phyloP scores from a whole-genome alignment of 2,797 vertebrate genomes.

The Gadopsis marmoratus region DNA sequence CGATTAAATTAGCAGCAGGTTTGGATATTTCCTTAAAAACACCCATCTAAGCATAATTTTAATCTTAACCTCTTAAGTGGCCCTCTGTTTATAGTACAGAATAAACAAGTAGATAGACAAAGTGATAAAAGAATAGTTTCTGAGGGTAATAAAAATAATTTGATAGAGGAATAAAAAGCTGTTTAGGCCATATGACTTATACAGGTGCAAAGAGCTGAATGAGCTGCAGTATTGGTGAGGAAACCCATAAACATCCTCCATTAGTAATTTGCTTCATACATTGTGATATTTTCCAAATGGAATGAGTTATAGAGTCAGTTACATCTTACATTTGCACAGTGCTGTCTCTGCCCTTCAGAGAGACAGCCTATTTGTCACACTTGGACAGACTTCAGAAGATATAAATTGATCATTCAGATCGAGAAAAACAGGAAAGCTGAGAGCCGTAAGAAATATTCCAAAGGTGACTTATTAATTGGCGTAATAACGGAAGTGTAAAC shows the following conservation, averaged over 20 bases:
- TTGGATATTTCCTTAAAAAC: background rate
- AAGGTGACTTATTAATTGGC: constrained; percentile 6
- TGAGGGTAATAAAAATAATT: constrained; percentile 28
- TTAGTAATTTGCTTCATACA: constrained; percentile 35
- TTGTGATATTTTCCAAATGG: constrained; percentile 29
- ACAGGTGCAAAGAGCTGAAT: background rate
- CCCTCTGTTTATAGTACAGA: background rate
- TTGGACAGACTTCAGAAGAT: constrained; percentile 14
- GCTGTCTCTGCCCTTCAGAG: constrained; percentile 29
- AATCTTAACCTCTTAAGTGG: constrained; percentile 11
- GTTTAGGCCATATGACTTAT: constrained; percentile 11
- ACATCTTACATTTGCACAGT: constrained; percentile 26
- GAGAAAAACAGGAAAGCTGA: constrained; percentile 17
- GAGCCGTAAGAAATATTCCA: background rate
- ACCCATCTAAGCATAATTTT: background rate
- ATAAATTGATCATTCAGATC: constrained; percentile 30
- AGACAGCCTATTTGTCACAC: constrained; percentile 32
- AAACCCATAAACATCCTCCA: constrained; percentile 24
- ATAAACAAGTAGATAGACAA: constrained; percentile 14
- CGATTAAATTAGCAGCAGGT: background rate
- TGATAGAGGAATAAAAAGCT: constrained; percentile 29
- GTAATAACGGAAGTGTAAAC: background rate
- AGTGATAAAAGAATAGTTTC: constrained; percentile 19
- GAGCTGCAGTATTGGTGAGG: constrained; percentile 17
- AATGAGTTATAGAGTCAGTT: constrained; percentile 32